phyloP scores from a whole-genome alignment of 2,113 vertebrate species.

The Callipepla californica region DNA sequence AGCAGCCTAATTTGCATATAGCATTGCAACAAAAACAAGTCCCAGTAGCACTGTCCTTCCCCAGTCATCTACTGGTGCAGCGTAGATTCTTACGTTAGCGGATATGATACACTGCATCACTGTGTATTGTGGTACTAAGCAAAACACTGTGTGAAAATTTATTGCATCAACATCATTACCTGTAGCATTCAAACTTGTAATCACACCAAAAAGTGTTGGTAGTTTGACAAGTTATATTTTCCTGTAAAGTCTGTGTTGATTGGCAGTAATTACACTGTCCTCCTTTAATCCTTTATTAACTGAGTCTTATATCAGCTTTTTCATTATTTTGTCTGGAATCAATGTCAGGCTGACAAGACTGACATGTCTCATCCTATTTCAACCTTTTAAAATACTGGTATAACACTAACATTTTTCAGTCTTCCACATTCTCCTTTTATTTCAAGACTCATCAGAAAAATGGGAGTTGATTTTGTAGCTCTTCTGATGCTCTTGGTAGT shows the following conservation, averaged over 20 bases:
- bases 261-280: constrained; percentile 75
- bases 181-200: constrained; percentile 60
- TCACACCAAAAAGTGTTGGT: constrained; percentile 68
- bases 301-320: constrained; percentile 69
- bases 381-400: constrained; percentile 67
- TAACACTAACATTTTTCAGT: constrained; percentile 50
- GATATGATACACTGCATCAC: neutral
- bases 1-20: constrained; percentile 25
- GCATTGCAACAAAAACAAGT: neutral
- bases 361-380: constrained; percentile 66
- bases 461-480: constrained; percentile 21
- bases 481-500: neutral
- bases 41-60: neutral
- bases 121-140: constrained; percentile 14
- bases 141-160: constrained; percentile 36
- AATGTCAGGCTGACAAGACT: constrained; percentile 70
- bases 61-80: neutral
- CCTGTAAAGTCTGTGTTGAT: constrained; percentile 58
- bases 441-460: constrained; percentile 35
- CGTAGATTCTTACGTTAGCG: neutral
- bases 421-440: constrained; percentile 27
- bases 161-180: constrained; percentile 58
- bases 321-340: constrained; percentile 74
- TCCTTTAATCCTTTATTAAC: constrained; percentile 73
- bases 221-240: constrained; percentile 73